Conservation (phyloP, 2,888 invertebrate species). For the Diarsia rubi region DNA sequence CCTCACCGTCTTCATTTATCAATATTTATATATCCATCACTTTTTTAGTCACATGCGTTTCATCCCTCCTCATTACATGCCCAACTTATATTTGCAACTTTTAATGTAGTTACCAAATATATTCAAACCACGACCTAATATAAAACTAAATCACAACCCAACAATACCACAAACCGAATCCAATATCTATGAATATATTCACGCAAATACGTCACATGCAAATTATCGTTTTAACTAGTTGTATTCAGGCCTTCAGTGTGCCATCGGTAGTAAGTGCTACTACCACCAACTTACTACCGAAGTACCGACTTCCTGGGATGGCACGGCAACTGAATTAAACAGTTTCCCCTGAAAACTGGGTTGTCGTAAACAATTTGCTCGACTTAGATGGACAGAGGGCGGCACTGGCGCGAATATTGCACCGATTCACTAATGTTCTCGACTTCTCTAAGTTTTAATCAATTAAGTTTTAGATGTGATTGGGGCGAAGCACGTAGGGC, state of each 20-base stretch:
- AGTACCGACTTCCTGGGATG: conserved; percentile 74
- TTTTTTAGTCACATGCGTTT: too few relatives aligned
- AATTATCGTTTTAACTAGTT: conserved; percentile 53
- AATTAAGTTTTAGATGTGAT: conserved; percentile 57
- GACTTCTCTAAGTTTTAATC: conserved; percentile 55
- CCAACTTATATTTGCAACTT: neutral
- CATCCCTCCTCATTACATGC: too few relatives aligned
- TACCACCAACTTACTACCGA: conserved; percentile 76
- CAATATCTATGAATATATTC: conserved; percentile 15
- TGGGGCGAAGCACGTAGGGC: conserved; percentile 25
- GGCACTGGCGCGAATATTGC: conserved; percentile 66
- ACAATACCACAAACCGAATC: conserved; percentile 6
- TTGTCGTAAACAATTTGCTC: conserved; percentile 84
- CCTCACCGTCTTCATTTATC: too few relatives aligned
- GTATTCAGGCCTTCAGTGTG: conserved; percentile 53
- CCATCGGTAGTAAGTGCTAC: conserved; percentile 74
- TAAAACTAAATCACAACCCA: conserved; percentile 5
- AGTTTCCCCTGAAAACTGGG: conserved; percentile 84
- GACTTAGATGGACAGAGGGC: conserved; percentile 72
- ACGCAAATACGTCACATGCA: conserved; percentile 43
- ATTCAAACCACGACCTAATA: neutral
- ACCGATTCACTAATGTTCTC: conserved; percentile 45
- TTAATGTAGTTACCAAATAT: neutral
- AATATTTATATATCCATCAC: too few relatives aligned
- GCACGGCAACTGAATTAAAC: conserved; percentile 85